Conservation (phyloP, 2,113 vertebrate species). For the Xenopus tropicalis region UCB_Xtro_10.0 CM004450.2:109922501-109923000, state of each 20-base stretch:
- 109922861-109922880: constrained; percentile 82
- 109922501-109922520: constrained; percentile 94
- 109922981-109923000: background rate
- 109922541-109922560: constrained; percentile 69
- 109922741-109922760: constrained; percentile 75
- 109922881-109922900: background rate
- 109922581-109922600: constrained; percentile 77
- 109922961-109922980: too few relatives aligned
- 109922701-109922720: constrained; percentile 79
- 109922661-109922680: constrained; percentile 57
- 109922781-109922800: constrained; percentile 63
- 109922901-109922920: background rate
- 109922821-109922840: constrained; percentile 95
- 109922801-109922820: constrained; percentile 82
- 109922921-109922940: too few relatives aligned
- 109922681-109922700: constrained; percentile 61
- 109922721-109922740: constrained; percentile 84
- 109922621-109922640: constrained; percentile 30
- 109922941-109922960: background rate
- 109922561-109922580: constrained; percentile 89
- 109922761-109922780: constrained; percentile 78
- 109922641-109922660: constrained; percentile 53
- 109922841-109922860: constrained; percentile 85
- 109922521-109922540: constrained; percentile 90
- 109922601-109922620: constrained; percentile 56